phyloP scores from a whole-genome alignment of 2,113 vertebrate species.

The Paraplagusia blochii region DNA sequence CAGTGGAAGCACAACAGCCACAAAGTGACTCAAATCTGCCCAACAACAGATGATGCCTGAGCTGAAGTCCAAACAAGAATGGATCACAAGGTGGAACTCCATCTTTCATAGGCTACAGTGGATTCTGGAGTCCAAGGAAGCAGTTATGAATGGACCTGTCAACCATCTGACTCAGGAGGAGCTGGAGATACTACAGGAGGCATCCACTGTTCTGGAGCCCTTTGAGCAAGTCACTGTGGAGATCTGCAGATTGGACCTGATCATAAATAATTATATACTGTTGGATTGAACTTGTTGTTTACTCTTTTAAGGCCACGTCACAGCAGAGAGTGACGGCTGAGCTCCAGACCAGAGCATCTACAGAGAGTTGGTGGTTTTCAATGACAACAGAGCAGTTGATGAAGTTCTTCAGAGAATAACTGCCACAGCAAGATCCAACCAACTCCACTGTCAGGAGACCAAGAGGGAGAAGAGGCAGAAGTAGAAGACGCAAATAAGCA shows the following conservation, averaged over 20 bases:
- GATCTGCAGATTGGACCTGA: neutral
- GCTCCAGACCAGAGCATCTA: neutral
- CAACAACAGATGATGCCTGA: constrained; percentile 2
- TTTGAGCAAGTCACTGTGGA: constrained; percentile 5
- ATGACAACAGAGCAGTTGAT: constrained; percentile 9
- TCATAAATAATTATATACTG: neutral
- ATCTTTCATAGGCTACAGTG: neutral
- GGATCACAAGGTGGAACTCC: constrained; percentile 8
- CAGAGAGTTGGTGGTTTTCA: constrained; percentile 1
- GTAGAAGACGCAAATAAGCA: neutral
- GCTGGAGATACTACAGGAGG: neutral
- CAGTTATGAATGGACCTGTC: neutral
- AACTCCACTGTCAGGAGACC: neutral
- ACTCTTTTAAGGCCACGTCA: too few relatives aligned
- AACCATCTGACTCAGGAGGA: constrained; percentile 2
- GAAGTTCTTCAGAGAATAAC: constrained; percentile 20
- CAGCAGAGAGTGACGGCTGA: constrained; percentile 2
- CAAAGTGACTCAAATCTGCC: neutral
- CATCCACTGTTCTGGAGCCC: neutral
- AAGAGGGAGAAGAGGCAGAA: constrained; percentile 4
- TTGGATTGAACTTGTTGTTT: too few relatives aligned
- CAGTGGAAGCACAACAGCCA: constrained; percentile 7
- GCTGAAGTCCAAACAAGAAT: neutral
- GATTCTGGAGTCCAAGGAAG: neutral
- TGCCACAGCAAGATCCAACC: constrained; percentile 13